Evolutionary conservation across 2,113 vertebrate species (phyloP).

Genomic region (Sinocyclocheilus anophthalmus): DNA sequence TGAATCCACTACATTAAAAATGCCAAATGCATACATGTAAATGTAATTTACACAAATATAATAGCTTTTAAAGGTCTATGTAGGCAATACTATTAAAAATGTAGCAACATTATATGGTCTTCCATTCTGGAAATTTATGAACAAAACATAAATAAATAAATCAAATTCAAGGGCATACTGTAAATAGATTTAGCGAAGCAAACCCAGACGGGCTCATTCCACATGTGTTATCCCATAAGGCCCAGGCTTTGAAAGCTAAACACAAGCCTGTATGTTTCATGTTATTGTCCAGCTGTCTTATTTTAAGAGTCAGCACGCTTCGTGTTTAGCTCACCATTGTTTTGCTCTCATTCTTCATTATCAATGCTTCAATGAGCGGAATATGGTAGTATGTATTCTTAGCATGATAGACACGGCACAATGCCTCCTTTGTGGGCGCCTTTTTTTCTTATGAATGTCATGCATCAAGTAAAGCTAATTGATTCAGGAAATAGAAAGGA

Average conservation of each 20-base stretch:
- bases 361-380: slow-evolving; percentile 51
- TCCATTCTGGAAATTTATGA: neutral
- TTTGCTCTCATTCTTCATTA: slow-evolving; percentile 48
- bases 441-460: slow-evolving; percentile 69
- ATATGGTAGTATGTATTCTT: slow-evolving; percentile 58
- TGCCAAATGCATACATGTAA: neutral
- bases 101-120: neutral
- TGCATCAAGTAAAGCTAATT: slow-evolving; percentile 75
- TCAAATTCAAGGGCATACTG: neutral
- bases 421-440: slow-evolving; percentile 53
- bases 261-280: slow-evolving; percentile 36
- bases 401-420: slow-evolving; percentile 54
- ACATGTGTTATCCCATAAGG: neutral
- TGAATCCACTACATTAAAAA: neutral
- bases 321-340: slow-evolving; percentile 50
- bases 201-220: slow-evolving; percentile 4
- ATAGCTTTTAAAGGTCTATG: neutral
- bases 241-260: slow-evolving; percentile 45
- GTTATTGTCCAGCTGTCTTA: slow-evolving; percentile 44
- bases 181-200: slow-evolving; percentile 9
- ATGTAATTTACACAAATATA: neutral
- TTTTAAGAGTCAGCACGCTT: slow-evolving; percentile 26
- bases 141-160: neutral
- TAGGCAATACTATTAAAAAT: neutral
- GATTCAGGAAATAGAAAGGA: slow-evolving; percentile 80